Percentiles rank a stretch among this genome's conserved stretches.
phyloP scores from a whole-genome alignment of 2,888 invertebrate genomes.

The Apoda limacodes region DNA sequence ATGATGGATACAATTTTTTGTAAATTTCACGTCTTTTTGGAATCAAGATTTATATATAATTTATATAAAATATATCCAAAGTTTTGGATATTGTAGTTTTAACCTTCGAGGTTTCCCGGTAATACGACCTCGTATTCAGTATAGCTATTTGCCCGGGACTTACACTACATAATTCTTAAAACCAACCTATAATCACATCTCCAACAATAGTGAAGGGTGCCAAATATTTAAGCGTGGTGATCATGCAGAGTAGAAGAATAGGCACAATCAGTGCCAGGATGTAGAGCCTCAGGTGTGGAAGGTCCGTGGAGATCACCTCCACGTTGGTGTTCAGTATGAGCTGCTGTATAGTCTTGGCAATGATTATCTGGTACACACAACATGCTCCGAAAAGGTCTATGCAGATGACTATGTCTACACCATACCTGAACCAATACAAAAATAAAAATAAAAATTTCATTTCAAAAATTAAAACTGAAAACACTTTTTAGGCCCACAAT shows the following conservation, averaged over 20 bases:
- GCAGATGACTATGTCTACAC: constrained; percentile 48
- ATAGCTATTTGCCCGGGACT: too few relatives aligned
- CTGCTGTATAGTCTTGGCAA: constrained; percentile 52
- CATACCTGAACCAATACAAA: too few relatives aligned
- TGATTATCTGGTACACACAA: constrained; percentile 57
- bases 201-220: constrained; percentile 53
- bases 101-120: too few relatives aligned
- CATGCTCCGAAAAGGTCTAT: constrained; percentile 57
- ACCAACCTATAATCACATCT: constrained; percentile 48
- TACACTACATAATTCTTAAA: background rate
- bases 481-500: too few relatives aligned
- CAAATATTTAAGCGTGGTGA: constrained; percentile 51
- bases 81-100: too few relatives aligned
- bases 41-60: too few relatives aligned
- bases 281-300: constrained; percentile 40
- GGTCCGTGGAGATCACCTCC: constrained; percentile 19
- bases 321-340: constrained; percentile 29
- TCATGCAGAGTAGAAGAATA: constrained; percentile 52
- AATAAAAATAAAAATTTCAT: too few relatives aligned
- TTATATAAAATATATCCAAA: too few relatives aligned
- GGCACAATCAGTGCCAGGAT: constrained; percentile 42
- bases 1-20: too few relatives aligned
- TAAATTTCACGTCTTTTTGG: too few relatives aligned
- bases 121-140: too few relatives aligned
- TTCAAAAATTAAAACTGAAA: too few relatives aligned